Conservation (phyloP, 2,113 vertebrate genomes). For the Taurulus bubalis region DNA sequence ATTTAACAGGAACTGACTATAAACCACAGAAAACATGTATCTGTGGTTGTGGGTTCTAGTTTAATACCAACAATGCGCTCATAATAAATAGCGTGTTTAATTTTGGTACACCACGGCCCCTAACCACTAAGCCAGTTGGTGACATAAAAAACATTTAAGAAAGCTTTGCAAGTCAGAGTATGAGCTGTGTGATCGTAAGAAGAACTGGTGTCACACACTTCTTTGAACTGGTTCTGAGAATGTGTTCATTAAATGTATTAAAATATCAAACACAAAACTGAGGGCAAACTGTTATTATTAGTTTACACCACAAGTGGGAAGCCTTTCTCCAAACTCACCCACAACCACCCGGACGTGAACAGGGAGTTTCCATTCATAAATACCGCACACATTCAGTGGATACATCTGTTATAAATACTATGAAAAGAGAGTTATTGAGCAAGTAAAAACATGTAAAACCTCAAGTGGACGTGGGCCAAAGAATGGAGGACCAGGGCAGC, state of each 20-base stretch:
- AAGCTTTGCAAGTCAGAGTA: not conserved
- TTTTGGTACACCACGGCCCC: not conserved
- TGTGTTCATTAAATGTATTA: not conserved
- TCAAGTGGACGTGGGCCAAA: not conserved
- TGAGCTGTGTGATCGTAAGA: no score
- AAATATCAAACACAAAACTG: not conserved
- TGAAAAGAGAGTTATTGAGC: not conserved
- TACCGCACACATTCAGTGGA: not conserved
- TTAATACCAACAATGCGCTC: not conserved
- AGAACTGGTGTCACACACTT: not conserved
- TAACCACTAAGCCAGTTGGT: not conserved
- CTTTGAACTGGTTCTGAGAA: not conserved
- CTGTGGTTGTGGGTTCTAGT: not conserved
- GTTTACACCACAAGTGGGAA: conserved; percentile 11
- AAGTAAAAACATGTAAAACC: not conserved
- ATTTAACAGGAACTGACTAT: not conserved
- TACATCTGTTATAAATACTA: not conserved
- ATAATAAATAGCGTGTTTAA: not conserved
- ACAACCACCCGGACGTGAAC: not conserved
- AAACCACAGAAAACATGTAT: not conserved
- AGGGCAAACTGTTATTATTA: not conserved
- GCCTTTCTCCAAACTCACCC: not conserved
- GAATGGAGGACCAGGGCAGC: not conserved
- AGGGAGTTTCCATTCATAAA: not conserved
- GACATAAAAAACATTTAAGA: not conserved